These are phyloP conservation scores for Drosophila aldrichi DNA, from an alignment of 2,888 invertebrate genomes.

Conservation along the genomic window DNA sequence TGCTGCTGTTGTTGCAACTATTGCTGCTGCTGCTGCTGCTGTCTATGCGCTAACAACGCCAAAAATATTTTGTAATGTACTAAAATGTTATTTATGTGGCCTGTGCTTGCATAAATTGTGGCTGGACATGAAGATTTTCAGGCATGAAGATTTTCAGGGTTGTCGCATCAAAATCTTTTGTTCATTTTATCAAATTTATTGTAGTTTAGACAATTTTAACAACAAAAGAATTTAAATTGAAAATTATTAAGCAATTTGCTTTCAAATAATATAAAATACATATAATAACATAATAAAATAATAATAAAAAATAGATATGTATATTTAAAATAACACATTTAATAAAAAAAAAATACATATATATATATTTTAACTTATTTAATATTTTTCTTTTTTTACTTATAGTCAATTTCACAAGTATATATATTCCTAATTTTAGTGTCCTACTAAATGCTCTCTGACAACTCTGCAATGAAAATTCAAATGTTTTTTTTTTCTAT, in stretches of 20 bases:
- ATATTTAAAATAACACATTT: no score
- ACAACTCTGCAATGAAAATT: conserved; percentile 26
- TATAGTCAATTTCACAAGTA: no score
- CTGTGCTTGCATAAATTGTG: conserved; percentile 32
- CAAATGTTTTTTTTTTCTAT: conserved; percentile 10
- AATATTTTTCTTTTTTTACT: no score
- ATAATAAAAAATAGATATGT: neutral
- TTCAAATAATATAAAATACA: neutral
- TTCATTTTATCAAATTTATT: no score
- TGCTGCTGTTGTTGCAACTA: neutral
- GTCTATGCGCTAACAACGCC: conserved; percentile 44
- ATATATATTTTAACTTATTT: no score
- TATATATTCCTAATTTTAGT: no score
- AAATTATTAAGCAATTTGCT: neutral
- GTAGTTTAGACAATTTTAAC: neutral
- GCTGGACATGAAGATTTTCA: conserved; percentile 3
- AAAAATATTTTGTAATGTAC: conserved; percentile 38
- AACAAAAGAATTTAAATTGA: neutral
- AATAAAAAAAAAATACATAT: neutral
- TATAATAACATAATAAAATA: no score
- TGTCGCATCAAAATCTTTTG: neutral
- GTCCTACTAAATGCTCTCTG: neutral
- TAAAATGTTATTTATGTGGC: conserved; percentile 38
- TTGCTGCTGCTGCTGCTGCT: conserved; percentile 11
- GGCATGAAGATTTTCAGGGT: conserved; percentile 7